Evolutionary conservation across 1,140 invertebrate genomes (phyloP).

Genomic region (Ips nitidus): DNA sequence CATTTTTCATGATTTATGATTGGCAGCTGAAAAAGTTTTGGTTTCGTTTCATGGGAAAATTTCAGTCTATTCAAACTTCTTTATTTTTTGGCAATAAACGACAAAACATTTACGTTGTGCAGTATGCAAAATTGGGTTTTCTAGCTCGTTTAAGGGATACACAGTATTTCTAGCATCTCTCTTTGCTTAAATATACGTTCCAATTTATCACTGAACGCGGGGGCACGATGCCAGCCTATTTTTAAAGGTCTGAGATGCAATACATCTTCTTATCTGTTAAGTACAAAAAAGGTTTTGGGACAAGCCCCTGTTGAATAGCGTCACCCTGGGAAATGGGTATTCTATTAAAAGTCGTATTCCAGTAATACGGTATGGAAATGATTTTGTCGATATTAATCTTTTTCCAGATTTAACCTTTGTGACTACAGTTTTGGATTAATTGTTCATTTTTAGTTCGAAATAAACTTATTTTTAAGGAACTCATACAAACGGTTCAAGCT

Average conservation of each 20-base stretch:
- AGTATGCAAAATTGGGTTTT: neutral
- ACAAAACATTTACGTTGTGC: neutral
- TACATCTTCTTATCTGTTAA: conserved; percentile 16
- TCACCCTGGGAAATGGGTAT: neutral
- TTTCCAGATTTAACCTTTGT: too few species aligned
- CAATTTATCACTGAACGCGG: conserved; percentile 21
- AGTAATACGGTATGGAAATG: too few species aligned
- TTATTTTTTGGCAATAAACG: neutral
- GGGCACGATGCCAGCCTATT: conserved; percentile 16
- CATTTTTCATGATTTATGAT: too few species aligned
- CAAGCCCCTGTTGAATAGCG: conserved; percentile 9
- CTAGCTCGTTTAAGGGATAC: conserved; percentile 1
- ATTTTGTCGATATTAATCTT: too few species aligned
- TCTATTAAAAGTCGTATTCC: conserved; percentile 2
- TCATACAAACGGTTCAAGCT: too few species aligned
- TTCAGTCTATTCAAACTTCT: neutral
- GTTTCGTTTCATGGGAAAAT: neutral
- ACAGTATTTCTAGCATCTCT: neutral
- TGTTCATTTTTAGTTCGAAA: too few species aligned
- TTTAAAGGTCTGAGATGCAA: conserved; percentile 15
- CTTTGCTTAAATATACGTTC: conserved; percentile 19
- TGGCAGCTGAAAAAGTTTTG: too few species aligned
- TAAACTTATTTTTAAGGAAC: too few species aligned
- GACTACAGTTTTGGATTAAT: too few species aligned
- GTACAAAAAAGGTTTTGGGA: conserved; percentile 1